These are phyloP conservation scores for Atherinomorus stipes DNA, from an alignment of 2,113 vertebrate genomes.

Conservation along the genomic window DNA sequence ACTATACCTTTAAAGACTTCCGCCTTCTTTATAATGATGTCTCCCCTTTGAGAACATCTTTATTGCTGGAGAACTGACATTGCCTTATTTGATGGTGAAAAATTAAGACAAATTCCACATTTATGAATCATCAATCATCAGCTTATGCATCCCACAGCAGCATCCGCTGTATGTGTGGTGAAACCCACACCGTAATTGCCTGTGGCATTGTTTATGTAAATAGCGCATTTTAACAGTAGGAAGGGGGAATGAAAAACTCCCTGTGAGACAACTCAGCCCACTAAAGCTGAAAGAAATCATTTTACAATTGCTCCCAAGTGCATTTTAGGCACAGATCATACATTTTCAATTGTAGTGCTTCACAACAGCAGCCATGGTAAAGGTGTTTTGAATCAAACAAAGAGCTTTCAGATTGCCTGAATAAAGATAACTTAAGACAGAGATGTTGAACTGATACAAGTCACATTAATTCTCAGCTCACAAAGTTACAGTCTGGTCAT, in stretches of 20 bases:
- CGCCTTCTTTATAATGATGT: conserved; percentile 5
- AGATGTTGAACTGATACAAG: not conserved
- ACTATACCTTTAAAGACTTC: conserved; percentile 19
- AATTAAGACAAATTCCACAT: conserved; percentile 36
- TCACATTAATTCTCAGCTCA: not conserved
- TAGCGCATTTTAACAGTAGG: conserved; percentile 39
- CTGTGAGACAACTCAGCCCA: conserved; percentile 19
- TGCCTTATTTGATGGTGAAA: conserved; percentile 51
- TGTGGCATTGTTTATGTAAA: conserved; percentile 60
- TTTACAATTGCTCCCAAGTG: conserved; percentile 22
- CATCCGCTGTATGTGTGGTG: conserved; percentile 35
- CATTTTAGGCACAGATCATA: conserved; percentile 21
- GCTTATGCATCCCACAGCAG: conserved; percentile 5
- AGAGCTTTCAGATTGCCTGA: not conserved
- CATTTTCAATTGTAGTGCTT: conserved; percentile 12
- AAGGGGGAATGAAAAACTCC: conserved; percentile 33
- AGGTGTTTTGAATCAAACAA: conserved; percentile 17
- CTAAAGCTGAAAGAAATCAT: conserved; percentile 44
- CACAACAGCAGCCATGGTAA: conserved; percentile 1
- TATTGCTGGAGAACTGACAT: conserved; percentile 24
- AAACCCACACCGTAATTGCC: conserved; percentile 33
- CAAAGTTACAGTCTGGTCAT: not conserved
- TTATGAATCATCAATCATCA: conserved; percentile 57
- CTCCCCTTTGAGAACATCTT: conserved; percentile 13
- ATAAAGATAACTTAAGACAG: not conserved